Evolutionary conservation across 2,113 vertebrate genomes (phyloP), one percentile per base, ranked within the genome.

Genomic region (Antigone vipio): DNA sequence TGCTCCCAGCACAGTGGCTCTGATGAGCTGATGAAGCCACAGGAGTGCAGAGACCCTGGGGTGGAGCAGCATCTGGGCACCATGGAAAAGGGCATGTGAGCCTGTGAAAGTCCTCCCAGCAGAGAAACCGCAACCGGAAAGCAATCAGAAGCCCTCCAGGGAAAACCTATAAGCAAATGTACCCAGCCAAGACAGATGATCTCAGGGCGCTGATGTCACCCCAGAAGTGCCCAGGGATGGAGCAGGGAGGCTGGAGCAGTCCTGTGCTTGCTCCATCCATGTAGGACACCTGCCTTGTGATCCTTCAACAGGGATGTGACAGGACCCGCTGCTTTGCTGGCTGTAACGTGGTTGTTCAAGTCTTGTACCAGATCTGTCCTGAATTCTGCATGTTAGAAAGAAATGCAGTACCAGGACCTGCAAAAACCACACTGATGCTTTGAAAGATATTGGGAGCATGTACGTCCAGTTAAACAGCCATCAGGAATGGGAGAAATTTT

Each of bases 21-120:
- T 85, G 89, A 93, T 27, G 45, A 94, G 95, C 89, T 85, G 95
- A 88, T 96, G 96, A 93, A 97, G 85, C 77, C 94, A 89, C 34
- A 22, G 85, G 93, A 97, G 69, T 16, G 6, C 26, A 30, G 78
- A 92, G 34, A 91, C 45, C 89, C 69, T 56, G 35, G 79, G 72
- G 40, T 91, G 85, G 81, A 93, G 72, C 82, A 79, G 83, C 86
- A 88, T 92, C 87, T 95, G 74, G 49, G 49, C 47, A 47, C 77
- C 45, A 50, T 19, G 78, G 91, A 89, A 92, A 89, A 95, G 75
- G 60, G 44, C 72, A 78, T 27, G 24, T 1, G 4, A 92, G 62
- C 93, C 92, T 95, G 63, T 1, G 0, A 75, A 82, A 84, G 68
- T 88, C 94, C 89, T 93, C 17, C 3, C 69, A 78, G 82, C 27